Evolutionary conservation across 1,140 invertebrate genomes (phyloP), one percentile per base, ranked within the genome.

Genomic region (Hyposmocoma kahamanoa): DNA sequence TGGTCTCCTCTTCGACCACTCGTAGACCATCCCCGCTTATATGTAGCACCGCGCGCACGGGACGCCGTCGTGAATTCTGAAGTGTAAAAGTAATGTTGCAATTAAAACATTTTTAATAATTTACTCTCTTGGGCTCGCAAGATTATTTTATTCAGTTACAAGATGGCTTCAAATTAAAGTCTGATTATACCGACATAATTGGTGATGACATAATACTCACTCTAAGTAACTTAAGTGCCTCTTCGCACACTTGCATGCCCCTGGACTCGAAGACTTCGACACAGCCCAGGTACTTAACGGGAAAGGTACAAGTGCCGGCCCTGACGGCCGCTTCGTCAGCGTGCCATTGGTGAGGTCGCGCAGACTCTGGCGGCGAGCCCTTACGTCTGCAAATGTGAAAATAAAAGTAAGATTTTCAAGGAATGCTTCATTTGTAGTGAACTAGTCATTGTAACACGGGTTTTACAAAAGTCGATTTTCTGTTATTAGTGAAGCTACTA

Each of bases 211-310:
- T 41, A 24, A 24, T 36, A 88, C 91, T 91, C 87, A 96, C 95
- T 87, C 95, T 88, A 39, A 97, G 87, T 46, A 96, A 94, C 90
- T 98, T 99, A 26, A 99, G 90, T 17, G 98, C 98, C 86, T 98
- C 97, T 86, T 99, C 98, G 88, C 98, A 99, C 26, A 99, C 96
- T 87, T 98, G 96, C 97, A 99, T 99, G 15, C 98, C 98, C 69
- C 98, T 90, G 0, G 97, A 99, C 86, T 99, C 98, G 84, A 97
- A 99, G 1, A 99, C 98, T 88, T 99, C 98, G 0, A 99, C 96
- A 87, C 97, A 98, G 56, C 98, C 98, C 67, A 99, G 87, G 89
- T 99, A 99, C 92, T 99, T 98, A 54, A 99, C 98, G 65, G 95
- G 92, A 88, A 99, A 99, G 70, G 92, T 95, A 88, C 98, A 99